These are phyloP conservation scores for Microchrysa polita DNA, from an alignment of 2,888 invertebrate genomes.

Conservation along the genomic window DNA sequence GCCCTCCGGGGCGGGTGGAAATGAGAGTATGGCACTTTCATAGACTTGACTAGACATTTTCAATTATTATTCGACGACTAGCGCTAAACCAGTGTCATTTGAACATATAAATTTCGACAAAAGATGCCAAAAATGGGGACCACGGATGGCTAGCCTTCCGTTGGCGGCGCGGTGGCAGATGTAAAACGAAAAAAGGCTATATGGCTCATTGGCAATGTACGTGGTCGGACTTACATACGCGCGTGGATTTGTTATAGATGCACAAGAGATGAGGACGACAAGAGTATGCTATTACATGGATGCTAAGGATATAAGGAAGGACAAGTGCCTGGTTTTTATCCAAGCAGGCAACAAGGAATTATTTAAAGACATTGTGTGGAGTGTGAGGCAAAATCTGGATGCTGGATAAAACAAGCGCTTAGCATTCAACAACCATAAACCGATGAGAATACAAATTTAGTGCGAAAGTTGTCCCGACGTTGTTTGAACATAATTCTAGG, in stretches of 20 bases:
- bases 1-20: neutral
- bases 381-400: neutral
- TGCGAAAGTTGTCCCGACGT: neutral
- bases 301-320: slow-evolving; percentile 19
- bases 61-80: slow-evolving; percentile 23
- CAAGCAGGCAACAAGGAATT: slow-evolving; percentile 12
- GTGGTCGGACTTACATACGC: slow-evolving; percentile 10
- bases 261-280: neutral
- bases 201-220: neutral
- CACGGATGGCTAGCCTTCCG: neutral
- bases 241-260: too few species aligned
- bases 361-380: slow-evolving; percentile 17
- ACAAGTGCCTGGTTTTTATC: slow-evolving; percentile 15
- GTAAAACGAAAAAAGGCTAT: neutral
- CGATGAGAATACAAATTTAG: slow-evolving; percentile 15
- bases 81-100: neutral
- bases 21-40: neutral
- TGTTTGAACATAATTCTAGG: neutral
- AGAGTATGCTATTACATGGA: neutral
- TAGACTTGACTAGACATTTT: slow-evolving; percentile 33
- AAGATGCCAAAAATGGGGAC: neutral
- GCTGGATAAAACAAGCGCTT: neutral
- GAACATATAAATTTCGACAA: neutral
- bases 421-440: slow-evolving; percentile 13
- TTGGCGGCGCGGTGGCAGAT: too few species aligned